These are phyloP conservation scores for Cydia fagiglandana DNA, from an alignment of 1,140 invertebrate genomes.

Conservation along the genomic window DNA sequence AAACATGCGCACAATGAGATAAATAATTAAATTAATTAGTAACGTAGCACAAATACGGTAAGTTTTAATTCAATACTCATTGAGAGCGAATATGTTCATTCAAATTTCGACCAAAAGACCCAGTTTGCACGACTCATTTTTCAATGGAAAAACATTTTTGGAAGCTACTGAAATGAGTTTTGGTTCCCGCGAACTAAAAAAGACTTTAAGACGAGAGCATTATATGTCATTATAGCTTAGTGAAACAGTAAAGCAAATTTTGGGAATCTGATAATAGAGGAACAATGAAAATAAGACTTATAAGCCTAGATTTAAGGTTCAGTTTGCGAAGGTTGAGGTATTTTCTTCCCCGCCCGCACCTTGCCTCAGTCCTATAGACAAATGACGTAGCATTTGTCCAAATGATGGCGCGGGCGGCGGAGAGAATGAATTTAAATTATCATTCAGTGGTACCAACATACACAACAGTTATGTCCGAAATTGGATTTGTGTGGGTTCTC, in stretches of 20 bases:
- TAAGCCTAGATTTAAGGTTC: slow-evolving; percentile 39
- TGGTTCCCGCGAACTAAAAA: slow-evolving; percentile 43
- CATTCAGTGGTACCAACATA: slow-evolving; percentile 78
- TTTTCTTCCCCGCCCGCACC: slow-evolving; percentile 50
- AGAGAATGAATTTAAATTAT: slow-evolving; percentile 82
- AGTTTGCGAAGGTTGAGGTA: slow-evolving; percentile 39
- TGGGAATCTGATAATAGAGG: slow-evolving; percentile 59
- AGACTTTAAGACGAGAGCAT: slow-evolving; percentile 44
- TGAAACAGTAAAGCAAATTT: slow-evolving; percentile 59
- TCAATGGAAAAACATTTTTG: slow-evolving; percentile 63
- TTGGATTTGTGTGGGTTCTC: slow-evolving; percentile 53
- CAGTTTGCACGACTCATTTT: slow-evolving; percentile 64
- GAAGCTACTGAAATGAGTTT: slow-evolving; percentile 71
- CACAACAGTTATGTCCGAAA: slow-evolving; percentile 67
- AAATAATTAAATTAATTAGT: slow-evolving; percentile 78
- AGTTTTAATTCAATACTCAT: slow-evolving; percentile 77
- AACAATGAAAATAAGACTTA: slow-evolving; percentile 49
- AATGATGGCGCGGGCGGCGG: slow-evolving; percentile 80
- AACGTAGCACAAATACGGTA: slow-evolving; percentile 70
- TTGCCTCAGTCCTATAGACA: slow-evolving; percentile 69
- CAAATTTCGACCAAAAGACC: slow-evolving; percentile 59
- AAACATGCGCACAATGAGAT: slow-evolving; percentile 70
- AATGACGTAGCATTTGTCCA: slow-evolving; percentile 80
- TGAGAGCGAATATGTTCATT: slow-evolving; percentile 51
- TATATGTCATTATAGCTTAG: slow-evolving; percentile 54